Conservation (phyloP, 2,113 vertebrate species). For the Eudyptes chrysolophus region DNA sequence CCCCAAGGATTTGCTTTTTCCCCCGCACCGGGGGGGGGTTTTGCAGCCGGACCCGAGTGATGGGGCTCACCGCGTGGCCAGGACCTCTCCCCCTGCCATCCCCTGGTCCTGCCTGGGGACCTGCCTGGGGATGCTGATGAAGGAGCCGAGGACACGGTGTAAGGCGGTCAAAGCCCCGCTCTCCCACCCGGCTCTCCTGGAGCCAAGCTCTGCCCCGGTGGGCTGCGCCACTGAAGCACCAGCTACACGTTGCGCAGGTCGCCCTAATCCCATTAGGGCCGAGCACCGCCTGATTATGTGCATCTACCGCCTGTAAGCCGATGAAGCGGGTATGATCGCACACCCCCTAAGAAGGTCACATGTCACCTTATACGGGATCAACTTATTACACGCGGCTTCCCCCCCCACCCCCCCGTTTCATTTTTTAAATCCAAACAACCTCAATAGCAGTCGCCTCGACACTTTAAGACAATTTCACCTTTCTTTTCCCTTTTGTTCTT, state of each 20-base stretch:
- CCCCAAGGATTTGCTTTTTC: not conserved
- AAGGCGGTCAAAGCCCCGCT: not conserved
- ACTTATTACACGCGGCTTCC: not conserved
- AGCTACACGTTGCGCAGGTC: slow-evolving; percentile 10
- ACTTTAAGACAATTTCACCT: fast-evolving
- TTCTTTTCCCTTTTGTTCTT: no score
- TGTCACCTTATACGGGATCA: not conserved
- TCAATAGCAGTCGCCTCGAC: fast-evolving
- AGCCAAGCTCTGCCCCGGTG: not conserved
- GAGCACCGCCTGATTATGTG: slow-evolving; percentile 13
- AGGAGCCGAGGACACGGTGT: not conserved
- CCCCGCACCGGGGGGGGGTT: not conserved
- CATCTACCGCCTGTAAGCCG: slow-evolving; percentile 19
- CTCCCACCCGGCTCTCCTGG: not conserved
- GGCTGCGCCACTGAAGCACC: not conserved
- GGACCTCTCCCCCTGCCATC: not conserved
- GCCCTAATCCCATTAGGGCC: slow-evolving; percentile 44
- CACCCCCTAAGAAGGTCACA: slow-evolving; percentile 15
- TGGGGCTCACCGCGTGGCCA: fast-evolving
- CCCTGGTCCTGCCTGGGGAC: not conserved
- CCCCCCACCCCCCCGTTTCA: not conserved
- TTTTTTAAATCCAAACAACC: not conserved
- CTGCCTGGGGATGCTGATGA: not conserved
- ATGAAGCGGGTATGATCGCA: not conserved
- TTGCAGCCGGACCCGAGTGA: not conserved